These are phyloP conservation scores for Pimephales promelas DNA, from an alignment of 2,113 vertebrate species.

Conservation along the genomic window DNA sequence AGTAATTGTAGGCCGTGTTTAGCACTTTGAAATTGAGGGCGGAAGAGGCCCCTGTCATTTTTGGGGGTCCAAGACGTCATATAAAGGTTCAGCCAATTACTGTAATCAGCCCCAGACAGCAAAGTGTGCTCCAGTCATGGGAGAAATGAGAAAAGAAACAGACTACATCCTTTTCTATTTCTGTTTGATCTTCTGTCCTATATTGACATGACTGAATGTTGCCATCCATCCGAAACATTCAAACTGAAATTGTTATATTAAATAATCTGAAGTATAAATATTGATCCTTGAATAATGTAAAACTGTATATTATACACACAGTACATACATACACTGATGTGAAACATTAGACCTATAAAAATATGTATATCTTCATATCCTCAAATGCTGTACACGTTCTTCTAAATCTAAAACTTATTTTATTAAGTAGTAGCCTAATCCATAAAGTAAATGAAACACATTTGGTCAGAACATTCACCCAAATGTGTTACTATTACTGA, in stretches of 20 bases:
- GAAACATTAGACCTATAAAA: too few relatives aligned
- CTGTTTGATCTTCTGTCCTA: constrained; percentile 17
- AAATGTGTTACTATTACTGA: neutral
- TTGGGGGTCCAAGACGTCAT: constrained; percentile 45
- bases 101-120: constrained; percentile 55
- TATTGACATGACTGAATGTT: constrained; percentile 19
- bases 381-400: neutral
- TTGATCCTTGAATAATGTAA: neutral
- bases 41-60: constrained; percentile 54
- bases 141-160: constrained; percentile 16
- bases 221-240: neutral
- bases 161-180: constrained; percentile 35
- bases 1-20: constrained; percentile 55
- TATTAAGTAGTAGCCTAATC: neutral
- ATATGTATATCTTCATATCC: neutral
- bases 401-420: too few relatives aligned
- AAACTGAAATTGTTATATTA: neutral
- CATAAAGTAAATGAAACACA: neutral
- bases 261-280: neutral
- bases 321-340: too few relatives aligned
- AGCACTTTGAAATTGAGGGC: constrained; percentile 52
- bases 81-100: constrained; percentile 53
- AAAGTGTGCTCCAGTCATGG: constrained; percentile 36
- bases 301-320: too few relatives aligned
- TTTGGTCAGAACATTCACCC: neutral